Evolutionary conservation across 2,888 invertebrate species (phyloP), one percentile per base, ranked within the genome.

Genomic region (Therioaphis trifolii): DNA sequence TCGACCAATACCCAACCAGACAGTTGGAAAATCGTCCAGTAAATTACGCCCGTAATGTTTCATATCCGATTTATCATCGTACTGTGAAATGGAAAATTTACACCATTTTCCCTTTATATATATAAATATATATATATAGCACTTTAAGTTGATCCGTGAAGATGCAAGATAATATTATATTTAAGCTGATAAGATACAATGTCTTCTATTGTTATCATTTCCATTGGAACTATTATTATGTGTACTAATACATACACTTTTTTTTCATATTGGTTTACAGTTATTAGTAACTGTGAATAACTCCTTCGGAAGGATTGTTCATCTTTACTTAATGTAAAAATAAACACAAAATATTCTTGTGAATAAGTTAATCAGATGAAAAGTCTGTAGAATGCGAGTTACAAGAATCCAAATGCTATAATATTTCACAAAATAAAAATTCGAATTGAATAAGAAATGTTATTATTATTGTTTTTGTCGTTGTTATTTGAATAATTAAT

Each of bases 41-140:
- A 71, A 79, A 80, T 80, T 80, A 72, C 69, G 66, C 27, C 24
- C 43, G 72, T 72, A 80, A 80, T 72, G 80, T n/a, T 72, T 80
- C 80, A 80, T 80, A 80, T 80, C 80, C 80, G 80, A 72, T 72
- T 80, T 63, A n/a, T 72, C 46, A 46, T 58, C 29, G 63, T 21
- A 72, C 71, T 63, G 21, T 24, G 49, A 80, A 80, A 72, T 72
- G 49, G 61, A 11, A 63, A 80, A 80, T 80, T 76, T 68, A 58
- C 49, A 61, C 49, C 43, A 21, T 85, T 68, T 82, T 66, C 18
- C 74, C 40, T 76, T 77, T 77, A 21, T 24, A 18, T 40, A 18
- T 29, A 12, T 74, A 15, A n/a, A 21, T 29, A 35, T 77, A 49
- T 66, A 35, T 27, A 29, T 49, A 35, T 46, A 46, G 21, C 63